Evolutionary conservation across 1,140 invertebrate species (phyloP).

Genomic region (Ceratina japonica): DNA sequence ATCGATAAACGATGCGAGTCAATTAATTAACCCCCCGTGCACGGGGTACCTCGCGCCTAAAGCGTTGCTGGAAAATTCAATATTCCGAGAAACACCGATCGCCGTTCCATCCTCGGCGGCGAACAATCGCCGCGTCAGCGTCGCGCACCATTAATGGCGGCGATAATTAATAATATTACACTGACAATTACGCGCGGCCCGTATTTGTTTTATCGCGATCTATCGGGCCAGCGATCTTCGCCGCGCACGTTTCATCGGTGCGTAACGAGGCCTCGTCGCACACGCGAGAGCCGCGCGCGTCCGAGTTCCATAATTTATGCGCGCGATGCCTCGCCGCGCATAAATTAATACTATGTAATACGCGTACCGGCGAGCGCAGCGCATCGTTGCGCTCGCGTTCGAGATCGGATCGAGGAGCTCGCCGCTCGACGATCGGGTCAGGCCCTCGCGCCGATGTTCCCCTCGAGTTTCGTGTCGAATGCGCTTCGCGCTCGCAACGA

Average conservation of each 20-base stretch:
- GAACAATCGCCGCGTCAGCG: conserved; percentile 4
- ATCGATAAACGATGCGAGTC: background rate
- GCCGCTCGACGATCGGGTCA: conserved; percentile 33
- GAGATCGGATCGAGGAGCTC: conserved; percentile 51
- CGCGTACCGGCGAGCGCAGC: background rate
- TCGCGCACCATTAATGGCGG: conserved; percentile 8
- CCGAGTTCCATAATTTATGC: conserved; percentile 49
- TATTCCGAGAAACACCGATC: conserved; percentile 14
- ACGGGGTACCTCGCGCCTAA: background rate
- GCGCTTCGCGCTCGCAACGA: conserved; percentile 19
- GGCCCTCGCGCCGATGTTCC: conserved; percentile 15
- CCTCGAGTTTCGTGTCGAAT: conserved; percentile 49
- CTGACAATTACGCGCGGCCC: conserved; percentile 16
- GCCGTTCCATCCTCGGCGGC: background rate
- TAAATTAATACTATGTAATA: conserved; percentile 56
- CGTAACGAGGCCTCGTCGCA: conserved; percentile 45
- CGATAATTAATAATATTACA: conserved; percentile 37
- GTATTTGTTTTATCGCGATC: conserved; percentile 38
- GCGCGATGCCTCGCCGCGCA: conserved; percentile 20
- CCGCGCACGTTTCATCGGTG: conserved; percentile 35
- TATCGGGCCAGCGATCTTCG: conserved; percentile 15
- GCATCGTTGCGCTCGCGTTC: conserved; percentile 20
- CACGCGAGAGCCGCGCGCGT: conserved; percentile 23
- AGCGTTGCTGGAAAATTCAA: background rate
- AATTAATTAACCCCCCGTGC: background rate